Percentiles rank a stretch among this genome's conserved stretches.
These are phyloP conservation scores for Platalea minor DNA, from an alignment of 2,797 vertebrate genomes.

Conservation along the genomic window DNA sequence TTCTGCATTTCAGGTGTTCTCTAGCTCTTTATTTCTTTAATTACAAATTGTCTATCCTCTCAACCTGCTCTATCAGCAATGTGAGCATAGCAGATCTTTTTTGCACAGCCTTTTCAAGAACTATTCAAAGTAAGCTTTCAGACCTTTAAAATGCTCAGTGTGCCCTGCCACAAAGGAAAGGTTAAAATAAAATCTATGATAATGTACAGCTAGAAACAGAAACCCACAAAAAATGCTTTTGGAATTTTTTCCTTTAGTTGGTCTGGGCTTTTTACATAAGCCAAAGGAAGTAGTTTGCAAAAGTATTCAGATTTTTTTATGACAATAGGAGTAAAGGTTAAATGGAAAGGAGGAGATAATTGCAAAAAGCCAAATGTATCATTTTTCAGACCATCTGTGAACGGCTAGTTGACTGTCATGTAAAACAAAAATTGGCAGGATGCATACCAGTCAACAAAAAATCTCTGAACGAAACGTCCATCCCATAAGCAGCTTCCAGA, in stretches of 20 bases:
- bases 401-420: neutral
- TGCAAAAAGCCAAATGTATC: slow-evolving; percentile 2
- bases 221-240: neutral
- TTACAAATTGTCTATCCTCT: neutral
- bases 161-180: neutral
- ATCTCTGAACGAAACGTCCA: neutral
- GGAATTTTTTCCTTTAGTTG: neutral
- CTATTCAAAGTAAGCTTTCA: neutral
- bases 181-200: neutral
- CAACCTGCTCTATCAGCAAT: neutral
- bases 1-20: neutral
- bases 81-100: neutral
- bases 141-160: neutral
- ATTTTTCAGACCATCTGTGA: slow-evolving; percentile 60
- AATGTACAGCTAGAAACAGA: neutral
- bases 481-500: neutral
- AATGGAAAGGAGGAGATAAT: neutral
- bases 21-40: neutral
- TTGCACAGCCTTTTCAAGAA: neutral
- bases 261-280: neutral
- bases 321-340: slow-evolving; percentile 10
- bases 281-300: neutral
- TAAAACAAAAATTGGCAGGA: slow-evolving; percentile 35
- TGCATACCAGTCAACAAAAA: neutral
- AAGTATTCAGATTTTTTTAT: neutral